Base-by-base conservation (phyloP, 2,888 invertebrate species). In the Platynereis dumerilii region DNA sequence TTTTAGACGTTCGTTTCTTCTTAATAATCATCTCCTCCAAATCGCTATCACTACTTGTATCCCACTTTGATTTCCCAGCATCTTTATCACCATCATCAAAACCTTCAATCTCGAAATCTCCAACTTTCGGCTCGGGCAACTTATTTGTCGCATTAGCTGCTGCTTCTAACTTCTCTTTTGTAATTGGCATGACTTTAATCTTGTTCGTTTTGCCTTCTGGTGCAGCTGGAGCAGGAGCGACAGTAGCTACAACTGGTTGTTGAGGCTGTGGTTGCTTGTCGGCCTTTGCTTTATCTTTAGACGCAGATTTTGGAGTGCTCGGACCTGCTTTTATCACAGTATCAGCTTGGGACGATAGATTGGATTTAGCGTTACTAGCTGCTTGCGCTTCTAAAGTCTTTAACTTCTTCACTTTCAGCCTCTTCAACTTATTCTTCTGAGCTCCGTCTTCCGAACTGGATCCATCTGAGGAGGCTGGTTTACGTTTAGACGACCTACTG, bases 31-130 rank as follows among this genome's bases (percentile, higher is more conserved):
- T 54, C 15, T 54, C 63, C 55, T 69, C 71, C 27, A 64, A 28
- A 39, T 70, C 73, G 45, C 68, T 68, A 22, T 72, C 73, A 56
- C 71, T 71, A 48, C 71, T 71, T 2, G 74, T 73, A 58, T 74
- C 72, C 74, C 74, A 74, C 29, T 68, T 67, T 0, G 67, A 70
- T 53, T 68, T 67, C 39, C 65, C 69, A 15, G 66, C 59, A 52
- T 54, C 64, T 15, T 56, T 65, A 15, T 29, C 52, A 24, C 44
- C 64, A 45, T 58, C 48, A 22, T 59, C 52, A 2, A 20, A 44
- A 2, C 54, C 42, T 1, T 28, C 64, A 26, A 54, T 63, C 10
- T 59, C 55, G 27, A 45, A 58, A 26, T 69, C 64, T 53, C 59
- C 58, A 26, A 59, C 65, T 52, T 48, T 64, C n/a, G 5, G 3